These are phyloP conservation scores for Calliopsis andreniformis DNA, from an alignment of 1,140 invertebrate species.

Conservation along the genomic window DNA sequence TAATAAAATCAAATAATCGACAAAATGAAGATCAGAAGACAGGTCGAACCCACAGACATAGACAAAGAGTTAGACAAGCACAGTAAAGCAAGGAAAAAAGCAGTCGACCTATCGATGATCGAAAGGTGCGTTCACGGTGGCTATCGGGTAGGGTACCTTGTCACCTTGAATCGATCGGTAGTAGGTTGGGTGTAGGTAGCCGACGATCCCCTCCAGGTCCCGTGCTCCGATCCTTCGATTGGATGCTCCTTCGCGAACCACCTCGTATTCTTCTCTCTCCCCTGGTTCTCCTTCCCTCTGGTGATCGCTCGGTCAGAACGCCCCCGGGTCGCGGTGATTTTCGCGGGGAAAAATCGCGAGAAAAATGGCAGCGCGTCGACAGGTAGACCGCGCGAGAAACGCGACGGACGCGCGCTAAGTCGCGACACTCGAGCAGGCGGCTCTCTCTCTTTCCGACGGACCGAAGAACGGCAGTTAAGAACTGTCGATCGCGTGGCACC, in stretches of 20 bases:
- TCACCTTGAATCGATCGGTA: conserved; percentile 62
- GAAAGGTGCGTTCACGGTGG: conserved; percentile 33
- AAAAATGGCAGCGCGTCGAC: neutral
- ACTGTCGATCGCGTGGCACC: conserved; percentile 63
- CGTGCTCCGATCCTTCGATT: conserved; percentile 53
- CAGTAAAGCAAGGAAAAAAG: neutral
- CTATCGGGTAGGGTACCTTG: conserved; percentile 50
- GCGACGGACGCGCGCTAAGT: conserved; percentile 17
- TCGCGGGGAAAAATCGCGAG: neutral
- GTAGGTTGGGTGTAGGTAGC: conserved; percentile 66
- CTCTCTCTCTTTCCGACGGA: conserved; percentile 36
- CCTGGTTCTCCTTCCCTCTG: neutral
- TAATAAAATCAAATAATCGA: neutral
- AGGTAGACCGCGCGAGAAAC: conserved; percentile 10
- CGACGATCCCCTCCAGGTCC: conserved; percentile 41
- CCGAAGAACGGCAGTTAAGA: conserved; percentile 30
- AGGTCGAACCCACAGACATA: conserved; percentile 12
- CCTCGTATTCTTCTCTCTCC: conserved; percentile 14
- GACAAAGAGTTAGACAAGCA: neutral
- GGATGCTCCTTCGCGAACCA: conserved; percentile 53
- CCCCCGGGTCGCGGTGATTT: neutral
- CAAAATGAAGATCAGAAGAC: too few relatives aligned
- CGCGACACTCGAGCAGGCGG: neutral
- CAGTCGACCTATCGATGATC: conserved; percentile 14
- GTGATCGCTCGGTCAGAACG: neutral